Percentiles rank a stretch among this genome's conserved stretches.
These are phyloP conservation scores for Iselma pallidipennis DNA, from an alignment of 2,888 invertebrate species.

Conservation along the genomic window DNA sequence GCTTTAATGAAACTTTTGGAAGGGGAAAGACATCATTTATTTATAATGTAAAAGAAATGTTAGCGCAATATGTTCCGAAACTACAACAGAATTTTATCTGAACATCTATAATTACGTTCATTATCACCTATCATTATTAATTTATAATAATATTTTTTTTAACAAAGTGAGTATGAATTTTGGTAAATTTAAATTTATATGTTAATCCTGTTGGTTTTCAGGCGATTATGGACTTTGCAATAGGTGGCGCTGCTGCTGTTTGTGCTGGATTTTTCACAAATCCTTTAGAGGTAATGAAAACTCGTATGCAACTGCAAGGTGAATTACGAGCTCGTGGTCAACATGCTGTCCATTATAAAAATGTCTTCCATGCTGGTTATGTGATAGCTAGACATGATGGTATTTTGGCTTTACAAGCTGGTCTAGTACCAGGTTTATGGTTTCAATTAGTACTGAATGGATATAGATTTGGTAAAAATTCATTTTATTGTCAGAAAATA, in stretches of 20 bases:
- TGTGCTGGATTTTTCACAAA: slow-evolving; percentile 86
- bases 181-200: too few relatives aligned
- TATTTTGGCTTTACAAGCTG: slow-evolving; percentile 72
- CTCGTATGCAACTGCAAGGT: slow-evolving; percentile 85
- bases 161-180: too few relatives aligned
- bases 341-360: slow-evolving; percentile 73
- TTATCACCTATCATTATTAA: too few relatives aligned
- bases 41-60: too few relatives aligned
- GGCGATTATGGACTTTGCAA: slow-evolving; percentile 75
- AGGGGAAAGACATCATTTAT: too few relatives aligned
- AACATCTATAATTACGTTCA: too few relatives aligned
- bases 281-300: slow-evolving; percentile 86
- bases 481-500: too few relatives aligned
- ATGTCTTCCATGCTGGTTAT: slow-evolving; percentile 75
- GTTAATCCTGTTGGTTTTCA: too few relatives aligned
- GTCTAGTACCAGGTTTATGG: slow-evolving; percentile 80
- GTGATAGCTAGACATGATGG: slow-evolving; percentile 82
- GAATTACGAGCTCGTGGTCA: slow-evolving; percentile 75
- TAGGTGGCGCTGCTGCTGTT: slow-evolving; percentile 79
- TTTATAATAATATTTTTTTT: too few relatives aligned
- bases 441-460: slow-evolving; percentile 90
- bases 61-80: too few relatives aligned
- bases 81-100: too few relatives aligned
- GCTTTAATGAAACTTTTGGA: too few relatives aligned
- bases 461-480: slow-evolving; percentile 49